A percentile compares a stretch with the other conserved stretches of the same genome.
Conservation (phyloP, 1,140 invertebrate species). For the Leptonema lineaticorne region DNA sequence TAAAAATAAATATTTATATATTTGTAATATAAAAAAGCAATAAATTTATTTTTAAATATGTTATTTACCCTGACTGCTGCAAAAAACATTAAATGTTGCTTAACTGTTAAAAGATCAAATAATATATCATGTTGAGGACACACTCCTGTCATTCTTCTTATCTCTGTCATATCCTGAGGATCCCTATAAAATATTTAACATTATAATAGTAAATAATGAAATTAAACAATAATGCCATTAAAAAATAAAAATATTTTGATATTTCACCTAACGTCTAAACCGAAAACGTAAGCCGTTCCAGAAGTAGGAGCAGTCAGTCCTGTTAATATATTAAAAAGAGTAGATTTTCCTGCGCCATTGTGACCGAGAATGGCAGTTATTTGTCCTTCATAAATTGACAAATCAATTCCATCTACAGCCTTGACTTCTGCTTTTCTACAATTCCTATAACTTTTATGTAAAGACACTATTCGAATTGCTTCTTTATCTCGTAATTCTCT, state of each 20-base stretch:
- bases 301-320: slow-evolving; percentile 73
- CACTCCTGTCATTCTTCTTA: slow-evolving; percentile 78
- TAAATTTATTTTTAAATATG: background rate
- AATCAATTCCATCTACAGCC: slow-evolving; percentile 65
- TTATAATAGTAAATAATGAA: background rate
- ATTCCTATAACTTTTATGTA: slow-evolving; percentile 70
- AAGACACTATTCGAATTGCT: slow-evolving; percentile 72
- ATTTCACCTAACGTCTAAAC: slow-evolving; percentile 66
- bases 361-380: slow-evolving; percentile 85
- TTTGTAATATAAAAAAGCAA: background rate
- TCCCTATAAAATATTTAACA: slow-evolving; percentile 53
- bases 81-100: slow-evolving; percentile 86
- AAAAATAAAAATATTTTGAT: background rate
- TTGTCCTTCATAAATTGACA: slow-evolving; percentile 78
- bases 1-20: slow-evolving; percentile 38
- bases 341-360: slow-evolving; percentile 88
- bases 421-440: slow-evolving; percentile 58
- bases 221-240: background rate
- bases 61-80: slow-evolving; percentile 66
- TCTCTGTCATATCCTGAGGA: slow-evolving; percentile 70
- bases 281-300: slow-evolving; percentile 77
- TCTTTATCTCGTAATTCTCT: slow-evolving; percentile 70
- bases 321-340: slow-evolving; percentile 82
- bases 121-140: slow-evolving; percentile 93
- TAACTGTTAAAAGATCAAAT: slow-evolving; percentile 82